phyloP scores from a whole-genome alignment of 1,140 invertebrate species.

The Arctopsyche grandis region DNA sequence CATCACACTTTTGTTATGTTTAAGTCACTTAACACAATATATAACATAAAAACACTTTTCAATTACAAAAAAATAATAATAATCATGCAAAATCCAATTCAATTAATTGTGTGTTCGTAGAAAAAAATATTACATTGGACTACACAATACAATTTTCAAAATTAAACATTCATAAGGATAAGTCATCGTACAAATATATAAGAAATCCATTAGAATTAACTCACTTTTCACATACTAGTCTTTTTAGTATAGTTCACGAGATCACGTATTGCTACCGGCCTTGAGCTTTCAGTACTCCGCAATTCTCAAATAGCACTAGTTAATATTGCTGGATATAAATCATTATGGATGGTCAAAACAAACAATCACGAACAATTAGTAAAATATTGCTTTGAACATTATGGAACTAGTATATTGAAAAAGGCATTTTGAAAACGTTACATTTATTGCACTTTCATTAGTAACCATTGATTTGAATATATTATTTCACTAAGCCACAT shows the following conservation, averaged over 20 bases:
- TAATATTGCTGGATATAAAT: no score
- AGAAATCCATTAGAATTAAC: no score
- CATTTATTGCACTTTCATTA: slow-evolving; percentile 40
- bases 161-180: slow-evolving; percentile 37
- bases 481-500: slow-evolving; percentile 8
- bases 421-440: slow-evolving; percentile 20
- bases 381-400: background rate
- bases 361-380: background rate
- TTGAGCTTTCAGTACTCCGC: slow-evolving; percentile 4
- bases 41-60: slow-evolving; percentile 37
- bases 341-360: no score
- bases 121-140: slow-evolving; percentile 38
- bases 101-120: slow-evolving; percentile 16
- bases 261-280: slow-evolving; percentile 42
- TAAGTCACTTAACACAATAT: slow-evolving; percentile 50
- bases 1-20: slow-evolving; percentile 38
- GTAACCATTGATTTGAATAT: slow-evolving; percentile 22
- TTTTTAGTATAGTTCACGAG: slow-evolving; percentile 43
- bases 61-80: slow-evolving; percentile 20
- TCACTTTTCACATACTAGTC: no score
- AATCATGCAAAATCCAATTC: slow-evolving; percentile 31
- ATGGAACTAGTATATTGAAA: background rate
- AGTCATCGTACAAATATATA: slow-evolving; percentile 40
- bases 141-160: slow-evolving; percentile 48
- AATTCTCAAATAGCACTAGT: slow-evolving; percentile 5